Conservation (phyloP, 2,888 invertebrate genomes). For the Parnassius glacialis region DNA sequence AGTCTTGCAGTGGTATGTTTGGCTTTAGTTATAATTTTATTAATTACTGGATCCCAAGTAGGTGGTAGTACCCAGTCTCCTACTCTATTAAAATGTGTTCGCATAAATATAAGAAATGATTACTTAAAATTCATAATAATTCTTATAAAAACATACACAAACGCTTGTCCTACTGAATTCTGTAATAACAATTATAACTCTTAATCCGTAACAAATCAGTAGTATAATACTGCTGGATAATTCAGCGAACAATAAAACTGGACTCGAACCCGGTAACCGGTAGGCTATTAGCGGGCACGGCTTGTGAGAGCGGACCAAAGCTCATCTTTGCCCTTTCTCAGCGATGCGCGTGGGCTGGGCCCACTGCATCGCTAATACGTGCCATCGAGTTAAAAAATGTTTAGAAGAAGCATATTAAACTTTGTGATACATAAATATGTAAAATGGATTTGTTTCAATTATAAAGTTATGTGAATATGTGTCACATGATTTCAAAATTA, state of each 20-base stretch:
- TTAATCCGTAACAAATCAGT: neutral
- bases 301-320: constrained; percentile 39
- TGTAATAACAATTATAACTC: neutral
- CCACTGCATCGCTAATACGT: constrained; percentile 46
- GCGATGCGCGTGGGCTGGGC: constrained; percentile 51
- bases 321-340: constrained; percentile 59
- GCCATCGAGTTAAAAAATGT: constrained; percentile 34
- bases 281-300: constrained; percentile 11
- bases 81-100: no score
- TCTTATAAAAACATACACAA: no score
- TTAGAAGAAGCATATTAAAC: constrained; percentile 6
- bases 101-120: no score
- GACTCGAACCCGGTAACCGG: constrained; percentile 4
- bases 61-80: no score
- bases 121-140: no score
- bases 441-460: no score
- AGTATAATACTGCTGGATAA: neutral
- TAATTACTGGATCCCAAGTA: no score
- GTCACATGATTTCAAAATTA: no score
- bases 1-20: no score
- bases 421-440: neutral
- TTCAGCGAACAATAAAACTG: constrained; percentile 10
- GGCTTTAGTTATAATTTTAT: no score
- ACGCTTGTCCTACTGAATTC: neutral
- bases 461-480: no score